phyloP scores from a whole-genome alignment of 2,113 vertebrate species.

The Tapirus terrestris region DNA sequence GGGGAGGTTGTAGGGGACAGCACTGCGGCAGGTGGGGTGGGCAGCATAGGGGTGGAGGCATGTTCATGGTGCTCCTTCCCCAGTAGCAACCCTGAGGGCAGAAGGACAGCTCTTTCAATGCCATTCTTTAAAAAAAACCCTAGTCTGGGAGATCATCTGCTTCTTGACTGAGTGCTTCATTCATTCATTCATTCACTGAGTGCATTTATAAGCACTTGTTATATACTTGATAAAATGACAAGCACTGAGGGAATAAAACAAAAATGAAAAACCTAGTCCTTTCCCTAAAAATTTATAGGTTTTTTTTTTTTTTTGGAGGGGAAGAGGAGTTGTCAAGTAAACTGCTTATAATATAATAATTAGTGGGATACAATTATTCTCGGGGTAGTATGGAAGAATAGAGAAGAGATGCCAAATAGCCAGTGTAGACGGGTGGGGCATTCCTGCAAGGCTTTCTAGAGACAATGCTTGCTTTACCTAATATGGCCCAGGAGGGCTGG shows the following conservation, averaged over 20 bases:
- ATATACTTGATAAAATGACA: not conserved
- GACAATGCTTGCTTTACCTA: not conserved
- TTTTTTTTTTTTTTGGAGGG: not conserved
- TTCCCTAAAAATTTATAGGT: not conserved
- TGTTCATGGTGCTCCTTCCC: conserved; percentile 86
- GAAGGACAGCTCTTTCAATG: not conserved
- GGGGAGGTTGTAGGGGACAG: conserved; percentile 67
- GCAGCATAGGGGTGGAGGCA: conserved; percentile 29
- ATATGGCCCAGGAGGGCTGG: rapidly evolving
- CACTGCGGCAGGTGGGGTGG: not conserved
- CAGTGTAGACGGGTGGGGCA: rapidly evolving
- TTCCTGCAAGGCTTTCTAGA: not conserved
- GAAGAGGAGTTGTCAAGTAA: not conserved
- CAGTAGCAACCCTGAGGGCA: conserved; percentile 84
- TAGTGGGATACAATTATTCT: not conserved
- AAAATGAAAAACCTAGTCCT: not conserved
- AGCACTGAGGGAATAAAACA: not conserved
- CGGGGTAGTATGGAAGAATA: not conserved
- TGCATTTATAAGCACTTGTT: not conserved
- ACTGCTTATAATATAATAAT: not conserved
- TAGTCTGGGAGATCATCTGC: not conserved
- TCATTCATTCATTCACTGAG: not conserved
- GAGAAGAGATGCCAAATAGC: not conserved
- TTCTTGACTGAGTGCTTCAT: not conserved
- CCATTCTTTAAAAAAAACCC: not conserved